Base-by-base conservation (phyloP, 2,888 invertebrate genomes). In the Zaprionus bogoriensis region DNA sequence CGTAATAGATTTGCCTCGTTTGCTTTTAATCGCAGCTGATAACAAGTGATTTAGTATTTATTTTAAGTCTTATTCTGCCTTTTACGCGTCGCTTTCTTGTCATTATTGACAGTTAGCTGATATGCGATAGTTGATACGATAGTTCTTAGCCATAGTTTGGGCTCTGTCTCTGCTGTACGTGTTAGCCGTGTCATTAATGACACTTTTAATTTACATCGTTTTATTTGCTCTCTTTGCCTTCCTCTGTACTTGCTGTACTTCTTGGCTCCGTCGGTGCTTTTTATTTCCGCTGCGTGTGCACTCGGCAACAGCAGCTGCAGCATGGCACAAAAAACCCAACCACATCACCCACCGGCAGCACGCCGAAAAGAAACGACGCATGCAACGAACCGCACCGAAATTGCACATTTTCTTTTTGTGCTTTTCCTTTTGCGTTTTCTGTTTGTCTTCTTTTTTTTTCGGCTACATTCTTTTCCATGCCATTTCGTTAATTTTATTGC, bases 401-500 rank as follows among this genome's bases (percentile, higher is more conserved):
- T 69, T 76, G 75, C 65, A 74, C 53, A 51, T 47, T 60, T 67
- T 68, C 27, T 61, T 39, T 53, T 52, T 52, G 46, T n/a, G 27
- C 25, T 39, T 52, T 57, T 48, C 20, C 12, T n/a, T 44, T 30
- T 44, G 5, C 10, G 17, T 30, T 20, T 20, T 4, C 6, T 42
- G 23, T 51, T 57, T 60, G 38, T 53, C 53, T 50, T 48, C 57
- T 42, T 23, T 44, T 62, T 61, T 67, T 67, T 67, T 62, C 41
- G 65, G 62, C 46, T 70, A 67, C 66, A 70, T 81, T 79, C 65
- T 82, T 78, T 67, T 74, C 48, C 67, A 65, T 62, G 62, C 47
- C 57, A 55, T 72, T 83, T 79, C 63, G 66, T 58, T 80, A 58
- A 77, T 74, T 77, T 83, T 77, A 74, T 76, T 74, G 82, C 76